Evolutionary conservation across 1,140 invertebrate species (phyloP).

Genomic region (Drosophila nikananu): DNA sequence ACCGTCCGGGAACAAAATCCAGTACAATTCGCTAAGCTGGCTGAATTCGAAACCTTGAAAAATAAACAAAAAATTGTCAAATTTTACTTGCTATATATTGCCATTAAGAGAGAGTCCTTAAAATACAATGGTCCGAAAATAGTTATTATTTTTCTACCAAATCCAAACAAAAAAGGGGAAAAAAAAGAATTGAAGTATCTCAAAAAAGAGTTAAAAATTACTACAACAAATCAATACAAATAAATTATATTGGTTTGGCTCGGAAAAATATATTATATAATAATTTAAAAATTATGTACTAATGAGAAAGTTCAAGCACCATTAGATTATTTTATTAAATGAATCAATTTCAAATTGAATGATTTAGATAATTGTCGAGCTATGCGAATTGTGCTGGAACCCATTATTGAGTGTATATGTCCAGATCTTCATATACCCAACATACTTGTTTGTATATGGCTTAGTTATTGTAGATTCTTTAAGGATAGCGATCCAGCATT

Average conservation of each 20-base stretch:
- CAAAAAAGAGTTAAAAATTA: too few species aligned
- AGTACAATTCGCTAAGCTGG: conserved; percentile 26
- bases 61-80: neutral
- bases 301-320: neutral
- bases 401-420: conserved; percentile 39
- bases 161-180: too few species aligned
- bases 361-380: neutral
- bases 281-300: too few species aligned
- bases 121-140: neutral
- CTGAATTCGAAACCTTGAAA: neutral
- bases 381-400: conserved; percentile 14
- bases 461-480: conserved; percentile 38
- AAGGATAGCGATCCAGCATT: conserved; percentile 14
- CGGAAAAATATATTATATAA: too few species aligned
- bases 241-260: too few species aligned
- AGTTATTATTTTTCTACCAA: neutral
- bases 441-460: conserved; percentile 31
- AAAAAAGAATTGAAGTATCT: too few species aligned
- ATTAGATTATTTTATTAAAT: neutral
- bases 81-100: neutral
- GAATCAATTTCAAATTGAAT: neutral
- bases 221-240: too few species aligned
- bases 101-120: neutral
- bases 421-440: conserved; percentile 21
- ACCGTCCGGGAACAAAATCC: conserved; percentile 37